Evolutionary conservation across 2,797 vertebrate species (phyloP).

Genomic region (Chelon labrosus): DNA sequence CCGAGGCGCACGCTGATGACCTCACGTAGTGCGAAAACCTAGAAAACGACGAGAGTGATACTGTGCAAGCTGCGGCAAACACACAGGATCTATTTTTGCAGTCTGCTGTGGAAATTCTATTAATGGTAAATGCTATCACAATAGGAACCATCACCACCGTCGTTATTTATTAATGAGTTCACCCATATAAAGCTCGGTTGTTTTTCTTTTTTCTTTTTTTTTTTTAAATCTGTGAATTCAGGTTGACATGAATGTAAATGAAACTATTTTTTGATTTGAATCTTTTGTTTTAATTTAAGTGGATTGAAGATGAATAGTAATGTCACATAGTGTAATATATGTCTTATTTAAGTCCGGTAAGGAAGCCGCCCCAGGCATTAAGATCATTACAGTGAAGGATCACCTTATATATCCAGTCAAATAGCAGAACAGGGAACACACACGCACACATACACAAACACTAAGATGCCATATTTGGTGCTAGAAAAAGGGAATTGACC

Average conservation of each 20-base stretch:
- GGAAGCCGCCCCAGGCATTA: constrained; percentile 77
- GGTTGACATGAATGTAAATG: constrained; percentile 91
- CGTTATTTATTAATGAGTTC: constrained; percentile 88
- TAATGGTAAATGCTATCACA: constrained; percentile 70
- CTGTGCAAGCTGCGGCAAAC: constrained; percentile 71
- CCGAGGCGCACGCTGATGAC: constrained; percentile 71
- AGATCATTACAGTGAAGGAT: constrained; percentile 72
- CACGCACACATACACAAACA: constrained; percentile 53
- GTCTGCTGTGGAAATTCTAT: constrained; percentile 77
- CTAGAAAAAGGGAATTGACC: constrained; percentile 77
- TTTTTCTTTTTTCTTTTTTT: constrained; percentile 74
- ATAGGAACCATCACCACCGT: constrained; percentile 80
- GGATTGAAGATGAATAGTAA: constrained; percentile 84
- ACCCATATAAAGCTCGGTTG: constrained; percentile 80
- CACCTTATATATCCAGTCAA: constrained; percentile 76
- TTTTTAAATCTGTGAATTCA: constrained; percentile 87
- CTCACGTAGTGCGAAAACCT: constrained; percentile 66
- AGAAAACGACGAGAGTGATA: constrained; percentile 63
- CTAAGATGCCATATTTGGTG: constrained; percentile 75
- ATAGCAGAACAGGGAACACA: constrained; percentile 68
- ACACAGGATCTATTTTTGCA: constrained; percentile 70
- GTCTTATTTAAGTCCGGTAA: constrained; percentile 89
- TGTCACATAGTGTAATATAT: constrained; percentile 89
- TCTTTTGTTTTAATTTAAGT: constrained; percentile 85
- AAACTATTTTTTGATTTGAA: constrained; percentile 84